Evolutionary conservation across 2,888 invertebrate genomes (phyloP), one percentile per base, ranked within the genome.

Genomic region (Sepiola atlantica): DNA sequence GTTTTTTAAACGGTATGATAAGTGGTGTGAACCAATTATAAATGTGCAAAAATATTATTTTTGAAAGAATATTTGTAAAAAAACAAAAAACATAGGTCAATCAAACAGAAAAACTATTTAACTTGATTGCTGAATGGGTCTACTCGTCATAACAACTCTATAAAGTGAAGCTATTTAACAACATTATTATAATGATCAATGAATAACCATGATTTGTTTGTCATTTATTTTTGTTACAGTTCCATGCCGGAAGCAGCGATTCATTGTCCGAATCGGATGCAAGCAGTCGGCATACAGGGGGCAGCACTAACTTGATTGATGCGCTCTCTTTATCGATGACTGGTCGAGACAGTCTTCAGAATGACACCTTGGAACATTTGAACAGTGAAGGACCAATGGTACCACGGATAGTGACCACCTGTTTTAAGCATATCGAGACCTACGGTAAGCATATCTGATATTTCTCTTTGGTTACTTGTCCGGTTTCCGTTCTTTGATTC

Each of bases 341-440:
- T 35, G 95, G 96, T 77, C 95, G 95, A 35, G 95, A 95, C 45
- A 95, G 95, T 94, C 93, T 95, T 0, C 94, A 95, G 1, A 95
- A 95, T n/a, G 95, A 95, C 54, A 95, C 95, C 93, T 94, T 95
- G 91, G 95, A 95, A 21, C 94, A 94, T 16, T 95, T 95, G 57
- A 95, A 95, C 91, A 95, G 95, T 35, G 95, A 96, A 94, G 95
- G 95, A 12, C 96, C 97, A 21, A 97, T 98, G 94, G 98, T 99
- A 32, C 99, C 99, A 0, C 98, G 98, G 55, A 98, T 99, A 95
- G 98, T 99, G 90, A 98, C 98, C 94, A 98, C 98, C 95, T 99
- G 99, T 97, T 98, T 99, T 95, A 98, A 98, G 95, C 98, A 99
- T 97, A 98, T 99, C 95, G 98, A 99, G 97, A 98, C 98, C 94